Evolutionary conservation across 2,888 invertebrate species (phyloP).

Genomic region (Flexamia atlantica): DNA sequence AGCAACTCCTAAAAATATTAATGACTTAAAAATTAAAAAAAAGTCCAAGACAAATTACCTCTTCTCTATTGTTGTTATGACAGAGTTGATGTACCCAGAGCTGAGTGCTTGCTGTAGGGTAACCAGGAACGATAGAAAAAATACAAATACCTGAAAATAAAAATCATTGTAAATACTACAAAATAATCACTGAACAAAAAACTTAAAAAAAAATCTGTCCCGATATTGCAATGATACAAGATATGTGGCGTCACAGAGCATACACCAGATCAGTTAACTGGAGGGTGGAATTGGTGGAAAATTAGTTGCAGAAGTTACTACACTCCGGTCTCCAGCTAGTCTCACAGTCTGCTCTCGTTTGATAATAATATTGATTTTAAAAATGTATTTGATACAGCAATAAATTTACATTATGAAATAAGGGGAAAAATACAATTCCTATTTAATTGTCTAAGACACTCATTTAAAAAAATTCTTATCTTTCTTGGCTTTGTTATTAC

Average conservation of each 20-base stretch:
- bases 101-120: conserved; percentile 94
- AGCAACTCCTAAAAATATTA: too few species aligned
- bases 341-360: too few species aligned
- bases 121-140: conserved; percentile 92
- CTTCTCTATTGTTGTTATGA: conserved; percentile 98
- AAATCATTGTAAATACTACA: background rate
- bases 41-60: conserved; percentile 74
- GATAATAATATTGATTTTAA: too few species aligned
- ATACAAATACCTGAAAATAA: conserved; percentile 87
- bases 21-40: too few species aligned
- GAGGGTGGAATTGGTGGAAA: background rate
- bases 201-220: background rate
- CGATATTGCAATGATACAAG: background rate
- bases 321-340: too few species aligned
- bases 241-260: background rate
- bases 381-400: too few species aligned
- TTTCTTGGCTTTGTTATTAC: too few species aligned
- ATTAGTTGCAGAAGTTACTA: background rate
- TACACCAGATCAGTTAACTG: background rate
- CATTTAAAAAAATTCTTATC: too few species aligned
- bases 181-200: background rate
- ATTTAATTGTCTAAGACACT: too few species aligned
- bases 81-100: conserved; percentile 95
- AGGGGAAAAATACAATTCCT: too few species aligned
- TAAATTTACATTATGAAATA: too few species aligned